Evolutionary conservation across 2,888 invertebrate species (phyloP).

Genomic region (Eupithecia abbreviata): DNA sequence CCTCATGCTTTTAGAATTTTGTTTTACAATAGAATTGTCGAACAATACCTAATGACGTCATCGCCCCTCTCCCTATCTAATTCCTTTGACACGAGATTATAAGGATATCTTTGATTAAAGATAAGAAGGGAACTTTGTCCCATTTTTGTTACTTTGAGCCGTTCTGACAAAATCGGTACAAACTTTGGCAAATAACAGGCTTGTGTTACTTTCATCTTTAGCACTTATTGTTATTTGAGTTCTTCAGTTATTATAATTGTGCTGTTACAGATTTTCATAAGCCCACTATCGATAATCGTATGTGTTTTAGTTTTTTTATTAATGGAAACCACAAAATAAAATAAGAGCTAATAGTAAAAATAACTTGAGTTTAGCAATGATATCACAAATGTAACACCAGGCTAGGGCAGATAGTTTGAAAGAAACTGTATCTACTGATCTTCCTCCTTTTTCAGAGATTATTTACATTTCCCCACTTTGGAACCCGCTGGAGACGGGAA

Average conservation of each 20-base stretch:
- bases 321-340: neutral
- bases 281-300: too few relatives aligned
- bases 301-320: neutral
- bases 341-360: neutral
- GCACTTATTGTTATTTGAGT: constrained; percentile 4
- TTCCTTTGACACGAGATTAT: constrained; percentile 48
- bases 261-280: neutral
- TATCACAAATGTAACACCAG: neutral
- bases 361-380: neutral
- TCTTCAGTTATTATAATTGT: neutral
- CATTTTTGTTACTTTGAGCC: constrained; percentile 14
- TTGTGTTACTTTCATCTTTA: constrained; percentile 19
- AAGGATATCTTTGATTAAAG: constrained; percentile 48
- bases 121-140: constrained; percentile 43
- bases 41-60: constrained; percentile 2
- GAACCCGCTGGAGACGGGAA: constrained; percentile 9
- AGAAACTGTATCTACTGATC: neutral
- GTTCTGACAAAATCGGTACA: constrained; percentile 18
- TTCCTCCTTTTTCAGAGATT: neutral
- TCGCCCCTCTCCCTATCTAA: constrained; percentile 33
- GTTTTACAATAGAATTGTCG: neutral
- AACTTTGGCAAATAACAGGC: constrained; percentile 27
- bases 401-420: neutral
- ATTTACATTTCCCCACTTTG: neutral
- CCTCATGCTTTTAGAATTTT: neutral